Evolutionary conservation across 1,140 invertebrate genomes (phyloP), one percentile per base, ranked within the genome.

Genomic region (Bombus pascuorum): DNA sequence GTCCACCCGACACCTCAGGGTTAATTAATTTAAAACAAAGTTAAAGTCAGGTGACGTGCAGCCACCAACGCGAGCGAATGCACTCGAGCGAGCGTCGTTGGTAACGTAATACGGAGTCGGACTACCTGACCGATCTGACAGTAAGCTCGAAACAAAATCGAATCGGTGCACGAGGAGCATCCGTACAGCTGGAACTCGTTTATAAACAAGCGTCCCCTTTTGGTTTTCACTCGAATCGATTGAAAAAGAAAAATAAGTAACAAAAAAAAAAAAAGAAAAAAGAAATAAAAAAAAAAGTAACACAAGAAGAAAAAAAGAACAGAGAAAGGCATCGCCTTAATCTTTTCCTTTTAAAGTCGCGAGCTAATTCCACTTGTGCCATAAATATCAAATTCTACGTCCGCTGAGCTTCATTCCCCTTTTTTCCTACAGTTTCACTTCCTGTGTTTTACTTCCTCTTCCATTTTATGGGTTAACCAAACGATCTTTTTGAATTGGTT

Each of bases 101-200:
- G 90, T 91, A 91, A 91, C 90, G 90, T 91, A 91, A 91, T 91
- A 91, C 90, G 90, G 90, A 91, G 86, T 91, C 88, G 81, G 86
- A 91, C 90, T 91, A 91, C 90, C 90, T 88, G 90, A 90, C 81
- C 86, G 90, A 89, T 89, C 90, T 91, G 87, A 89, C 90, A 86
- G 85, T 87, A 83, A 86, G 85, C 90, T 86, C 77, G 85, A 79
- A 88, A 91, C 79, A 89, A 91, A 91, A 91, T 90, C 89, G 89
- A 84, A 89, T 86, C 88, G 89, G 44, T 79, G 70, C 87, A 86
- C 78, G 74, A 32, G 34, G 47, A 76, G 74, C 74, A 76, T 57
- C 74, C 74, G 73, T 62, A 62, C 28, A 62, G 59, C 59, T 62
- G 59, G 59, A 12, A n/a, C 59, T 62, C 59, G 59, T 62, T 62